These are phyloP conservation scores for Cryptus armator DNA, from an alignment of 2,888 invertebrate genomes.

Conservation along the genomic window DNA sequence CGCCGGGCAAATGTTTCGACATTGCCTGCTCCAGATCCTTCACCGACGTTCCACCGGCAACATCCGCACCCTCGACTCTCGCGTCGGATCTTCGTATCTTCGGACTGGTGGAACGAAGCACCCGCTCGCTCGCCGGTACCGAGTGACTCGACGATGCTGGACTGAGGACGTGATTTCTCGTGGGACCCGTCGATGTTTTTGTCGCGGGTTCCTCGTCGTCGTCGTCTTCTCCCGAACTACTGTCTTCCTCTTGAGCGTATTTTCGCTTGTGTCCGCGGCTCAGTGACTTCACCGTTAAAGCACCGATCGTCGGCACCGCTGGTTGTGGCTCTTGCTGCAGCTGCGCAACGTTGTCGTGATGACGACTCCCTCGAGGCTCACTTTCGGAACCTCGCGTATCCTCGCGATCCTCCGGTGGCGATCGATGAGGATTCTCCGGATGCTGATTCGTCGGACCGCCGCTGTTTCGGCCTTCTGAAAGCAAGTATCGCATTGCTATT, in stretches of 20 bases:
- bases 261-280: constrained; percentile 88
- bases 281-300: constrained; percentile 76
- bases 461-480: constrained; percentile 87
- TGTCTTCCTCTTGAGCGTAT: constrained; percentile 85
- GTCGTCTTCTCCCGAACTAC: constrained; percentile 86
- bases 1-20: constrained; percentile 95
- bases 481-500: constrained; percentile 74
- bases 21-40: constrained; percentile 98
- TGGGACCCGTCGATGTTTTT: constrained; percentile 67
- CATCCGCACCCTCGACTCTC: constrained; percentile 71
- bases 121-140: constrained; percentile 82
- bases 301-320: constrained; percentile 75
- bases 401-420: constrained; percentile 85
- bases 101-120: constrained; percentile 81
- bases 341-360: constrained; percentile 86
- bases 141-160: constrained; percentile 89
- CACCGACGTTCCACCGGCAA: constrained; percentile 89
- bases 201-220: constrained; percentile 85
- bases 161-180: constrained; percentile 86
- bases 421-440: constrained; percentile 85
- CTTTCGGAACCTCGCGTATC: constrained; percentile 86
- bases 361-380: constrained; percentile 86
- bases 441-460: constrained; percentile 87
- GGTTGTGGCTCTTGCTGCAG: constrained; percentile 84
- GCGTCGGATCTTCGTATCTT: constrained; percentile 78